Percentiles rank a stretch among this genome's conserved stretches.
phyloP scores from a whole-genome alignment of 2,113 vertebrate species.

The Prunella himalayana region DNA sequence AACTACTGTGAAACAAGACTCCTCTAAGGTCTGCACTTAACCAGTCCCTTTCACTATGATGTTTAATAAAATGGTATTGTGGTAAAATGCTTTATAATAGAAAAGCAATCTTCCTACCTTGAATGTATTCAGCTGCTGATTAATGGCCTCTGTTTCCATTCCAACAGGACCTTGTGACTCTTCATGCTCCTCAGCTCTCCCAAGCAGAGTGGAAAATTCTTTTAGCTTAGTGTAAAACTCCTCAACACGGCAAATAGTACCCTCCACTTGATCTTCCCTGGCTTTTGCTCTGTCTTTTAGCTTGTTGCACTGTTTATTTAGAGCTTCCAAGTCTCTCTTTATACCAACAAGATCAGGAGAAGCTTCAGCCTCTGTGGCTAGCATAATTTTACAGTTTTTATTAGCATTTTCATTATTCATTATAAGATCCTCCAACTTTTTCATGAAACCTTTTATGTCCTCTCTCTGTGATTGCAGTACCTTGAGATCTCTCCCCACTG shows the following conservation, averaged over 20 bases:
- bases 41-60: background rate
- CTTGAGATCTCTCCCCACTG: constrained; percentile 81
- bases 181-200: constrained; percentile 81
- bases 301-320: constrained; percentile 95
- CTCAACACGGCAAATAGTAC: constrained; percentile 75
- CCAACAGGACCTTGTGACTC: constrained; percentile 89
- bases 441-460: constrained; percentile 79
- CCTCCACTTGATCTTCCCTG: constrained; percentile 81
- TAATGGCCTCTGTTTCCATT: constrained; percentile 93
- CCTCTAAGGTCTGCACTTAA: background rate
- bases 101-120: constrained; percentile 80
- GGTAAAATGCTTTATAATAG: background rate
- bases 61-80: background rate
- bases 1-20: background rate
- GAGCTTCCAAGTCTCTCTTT: constrained; percentile 89
- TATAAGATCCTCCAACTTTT: constrained; percentile 86
- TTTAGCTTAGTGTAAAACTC: constrained; percentile 82
- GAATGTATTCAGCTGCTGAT: constrained; percentile 89
- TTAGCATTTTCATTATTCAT: constrained; percentile 81
- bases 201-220: constrained; percentile 74
- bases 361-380: constrained; percentile 80
- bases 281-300: constrained; percentile 86
- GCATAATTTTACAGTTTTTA: constrained; percentile 89
- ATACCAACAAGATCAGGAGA: constrained; percentile 91
- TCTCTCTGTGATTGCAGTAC: constrained; percentile 80